Base-by-base conservation (phyloP, 2,888 invertebrate species). In the Drosophila testacea region DNA sequence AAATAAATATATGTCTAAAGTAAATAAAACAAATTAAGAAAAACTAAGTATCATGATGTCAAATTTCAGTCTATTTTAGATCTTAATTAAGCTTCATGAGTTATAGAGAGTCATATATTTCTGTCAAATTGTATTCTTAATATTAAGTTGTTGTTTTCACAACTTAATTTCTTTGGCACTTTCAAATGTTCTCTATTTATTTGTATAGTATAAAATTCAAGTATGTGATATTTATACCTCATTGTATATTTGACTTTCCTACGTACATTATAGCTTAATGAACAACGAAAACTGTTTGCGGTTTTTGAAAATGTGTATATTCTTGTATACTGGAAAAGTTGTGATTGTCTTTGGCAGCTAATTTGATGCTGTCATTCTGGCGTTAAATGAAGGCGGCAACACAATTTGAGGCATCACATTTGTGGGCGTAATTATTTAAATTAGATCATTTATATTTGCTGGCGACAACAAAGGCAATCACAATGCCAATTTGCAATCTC, bases 371-470 rank as follows among this genome's bases (percentile, higher is more conserved):
- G 69, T 57, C 74, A 60, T 61, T 80, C 60, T 48, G 73, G 77
- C 86, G 77, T 82, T 85, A 79, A 82, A 71, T 73, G 73, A 61
- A 74, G 57, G 55, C 62, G 51, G 41, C 55, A 66, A 68, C 67
- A 51, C 67, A 82, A 76, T 82, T 61, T 76, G 55, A 67, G 75
- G 56, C 65, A 66, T 68, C 73, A 68, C 70, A 79, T 79, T 74
- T 72, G 70, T 69, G 73, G 79, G 79, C 73, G 79, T 88, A 90
- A 88, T 90, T 89, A 90, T 90, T 90, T 83, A 83, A 89, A 90
- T 90, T 90, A 83, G 89, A 90, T 87, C 87, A 79, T 88, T 90
- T 90, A 83, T 89, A 87, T 86, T 80, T 77, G 75, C 76, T 59
- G 61, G 51, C 72, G 62, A 69, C 79, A 79, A 71, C 83, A 71